These are phyloP conservation scores for Hormaphis cornu DNA, from an alignment of 1,140 invertebrate genomes.

Conservation along the genomic window DNA sequence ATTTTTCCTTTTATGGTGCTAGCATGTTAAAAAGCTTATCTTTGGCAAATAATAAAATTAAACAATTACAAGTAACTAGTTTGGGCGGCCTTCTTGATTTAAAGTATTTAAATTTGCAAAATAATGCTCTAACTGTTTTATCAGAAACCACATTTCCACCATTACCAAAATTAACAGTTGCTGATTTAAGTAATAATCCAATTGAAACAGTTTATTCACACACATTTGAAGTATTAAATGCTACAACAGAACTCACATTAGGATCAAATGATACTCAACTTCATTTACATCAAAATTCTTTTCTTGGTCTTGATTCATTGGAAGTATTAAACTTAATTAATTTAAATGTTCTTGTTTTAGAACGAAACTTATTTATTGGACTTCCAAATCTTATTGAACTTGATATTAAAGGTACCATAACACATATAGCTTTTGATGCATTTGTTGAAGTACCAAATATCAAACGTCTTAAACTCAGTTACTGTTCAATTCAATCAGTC, in stretches of 20 bases:
- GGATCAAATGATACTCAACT: conserved; percentile 45
- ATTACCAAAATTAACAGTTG: conserved; percentile 51
- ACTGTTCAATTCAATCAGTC: conserved; percentile 53
- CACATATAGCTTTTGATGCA: conserved; percentile 55
- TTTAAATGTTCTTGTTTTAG: conserved; percentile 48
- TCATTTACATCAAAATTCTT: conserved; percentile 50
- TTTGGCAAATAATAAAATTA: conserved; percentile 52
- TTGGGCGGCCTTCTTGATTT: conserved; percentile 55
- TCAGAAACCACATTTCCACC: conserved; percentile 61
- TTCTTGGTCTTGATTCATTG: conserved; percentile 50
- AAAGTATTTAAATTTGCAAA: conserved; percentile 53
- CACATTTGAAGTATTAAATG: conserved; percentile 51
- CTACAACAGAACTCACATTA: conserved; percentile 51
- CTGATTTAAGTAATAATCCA: conserved; percentile 58
- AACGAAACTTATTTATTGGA: conserved; percentile 52
- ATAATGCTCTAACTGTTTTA: conserved; percentile 56
- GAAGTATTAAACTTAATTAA: conserved; percentile 49
- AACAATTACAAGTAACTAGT: conserved; percentile 54
- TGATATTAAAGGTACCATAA: conserved; percentile 49
- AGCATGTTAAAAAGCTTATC: conserved; percentile 53
- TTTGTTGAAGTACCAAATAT: conserved; percentile 52
- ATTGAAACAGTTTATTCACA: conserved; percentile 54
- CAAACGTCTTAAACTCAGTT: conserved; percentile 50
- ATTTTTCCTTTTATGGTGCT: conserved; percentile 59
- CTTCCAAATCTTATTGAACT: conserved; percentile 48